Percentiles rank a stretch among this genome's conserved stretches.
Evolutionary conservation across 2,113 vertebrate species (phyloP).

Genomic region (Strigops habroptila): DNA sequence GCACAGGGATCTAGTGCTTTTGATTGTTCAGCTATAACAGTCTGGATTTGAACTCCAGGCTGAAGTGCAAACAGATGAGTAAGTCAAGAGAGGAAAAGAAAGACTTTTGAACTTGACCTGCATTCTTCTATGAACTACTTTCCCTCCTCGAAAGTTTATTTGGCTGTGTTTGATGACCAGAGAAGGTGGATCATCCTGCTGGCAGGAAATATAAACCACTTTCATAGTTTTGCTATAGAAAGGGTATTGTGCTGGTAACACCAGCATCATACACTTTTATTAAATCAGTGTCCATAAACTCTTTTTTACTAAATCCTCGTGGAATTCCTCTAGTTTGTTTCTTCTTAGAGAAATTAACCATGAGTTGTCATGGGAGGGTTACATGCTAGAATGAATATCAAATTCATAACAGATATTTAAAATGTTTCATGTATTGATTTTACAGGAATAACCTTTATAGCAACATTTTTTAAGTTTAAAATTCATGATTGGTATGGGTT

Average conservation of each 20-base stretch:
- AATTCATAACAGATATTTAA: not conserved
- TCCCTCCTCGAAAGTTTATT: not conserved
- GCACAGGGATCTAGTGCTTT: not conserved
- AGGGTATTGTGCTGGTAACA: not conserved
- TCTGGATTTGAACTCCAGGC: not conserved
- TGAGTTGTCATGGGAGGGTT: not conserved
- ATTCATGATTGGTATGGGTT: not conserved
- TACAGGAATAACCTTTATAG: not conserved
- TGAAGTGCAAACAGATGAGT: not conserved
- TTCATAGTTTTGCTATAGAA: not conserved
- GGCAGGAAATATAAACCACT: not conserved
- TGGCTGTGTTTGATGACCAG: not conserved
- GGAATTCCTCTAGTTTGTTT: not conserved
- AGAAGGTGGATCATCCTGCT: not conserved
- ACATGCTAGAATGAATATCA: not conserved
- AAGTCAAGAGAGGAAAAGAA: not conserved
- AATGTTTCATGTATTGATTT: slow-evolving; percentile 12
- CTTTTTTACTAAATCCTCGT: not conserved
- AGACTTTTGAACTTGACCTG: not conserved
- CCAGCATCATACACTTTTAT: not conserved
- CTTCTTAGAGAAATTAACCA: not conserved
- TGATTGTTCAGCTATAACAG: not conserved
- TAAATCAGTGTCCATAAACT: not conserved
- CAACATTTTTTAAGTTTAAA: slow-evolving; percentile 13
- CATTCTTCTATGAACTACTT: not conserved